Percentiles rank a stretch among this genome's conserved stretches.
phyloP scores from a whole-genome alignment of 2,797 vertebrate species.

The Yasuhikotakia modesta region DNA sequence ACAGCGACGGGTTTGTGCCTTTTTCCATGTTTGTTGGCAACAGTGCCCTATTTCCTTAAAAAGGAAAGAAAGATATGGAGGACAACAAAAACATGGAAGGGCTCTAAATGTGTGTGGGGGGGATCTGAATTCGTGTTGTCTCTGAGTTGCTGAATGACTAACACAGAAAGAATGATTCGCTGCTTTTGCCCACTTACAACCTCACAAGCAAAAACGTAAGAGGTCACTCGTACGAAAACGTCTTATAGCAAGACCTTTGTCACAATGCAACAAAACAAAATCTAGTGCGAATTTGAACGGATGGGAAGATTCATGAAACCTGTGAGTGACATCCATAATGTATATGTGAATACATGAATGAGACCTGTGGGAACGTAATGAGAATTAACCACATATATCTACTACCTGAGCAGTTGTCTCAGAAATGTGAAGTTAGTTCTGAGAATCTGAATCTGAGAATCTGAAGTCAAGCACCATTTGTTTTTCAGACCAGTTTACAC shows the following conservation, averaged over 20 bases:
- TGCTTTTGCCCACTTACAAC: constrained; percentile 17
- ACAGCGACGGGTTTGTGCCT: constrained; percentile 18
- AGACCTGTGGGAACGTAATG: too few species aligned
- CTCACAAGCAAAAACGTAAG: too few species aligned
- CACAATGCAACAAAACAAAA: too few species aligned
- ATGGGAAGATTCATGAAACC: too few species aligned
- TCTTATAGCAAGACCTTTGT: neutral
- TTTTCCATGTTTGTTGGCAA: constrained; percentile 51
- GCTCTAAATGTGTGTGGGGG: constrained; percentile 44
- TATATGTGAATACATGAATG: too few species aligned
- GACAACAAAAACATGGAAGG: constrained; percentile 19
- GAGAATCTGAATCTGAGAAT: neutral
- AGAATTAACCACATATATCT: neutral
- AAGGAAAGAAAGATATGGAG: constrained; percentile 38
- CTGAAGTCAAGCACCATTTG: neutral
- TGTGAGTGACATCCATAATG: too few species aligned
- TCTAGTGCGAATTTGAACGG: too few species aligned
- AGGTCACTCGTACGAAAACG: too few species aligned
- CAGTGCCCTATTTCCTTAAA: constrained; percentile 52
- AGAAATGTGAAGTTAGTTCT: neutral
- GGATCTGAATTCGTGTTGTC: constrained; percentile 44
- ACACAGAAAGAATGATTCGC: constrained; percentile 58
- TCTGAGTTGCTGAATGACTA: constrained; percentile 56
- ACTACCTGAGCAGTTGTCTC: neutral
- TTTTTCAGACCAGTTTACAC: neutral